phyloP scores from a whole-genome alignment of 2,888 invertebrate species.

The Bombylius major region DNA sequence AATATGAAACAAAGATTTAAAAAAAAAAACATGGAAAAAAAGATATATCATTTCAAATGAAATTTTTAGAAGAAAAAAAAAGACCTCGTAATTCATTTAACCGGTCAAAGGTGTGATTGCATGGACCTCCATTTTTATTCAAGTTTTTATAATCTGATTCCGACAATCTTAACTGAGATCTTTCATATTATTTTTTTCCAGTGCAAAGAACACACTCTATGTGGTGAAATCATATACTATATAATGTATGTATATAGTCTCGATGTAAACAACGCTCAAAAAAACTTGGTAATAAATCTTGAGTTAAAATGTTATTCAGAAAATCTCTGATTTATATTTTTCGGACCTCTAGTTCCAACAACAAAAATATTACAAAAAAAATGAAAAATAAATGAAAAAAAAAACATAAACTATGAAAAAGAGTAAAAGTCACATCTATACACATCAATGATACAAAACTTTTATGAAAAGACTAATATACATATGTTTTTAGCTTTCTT shows the following conservation, averaged over 20 bases:
- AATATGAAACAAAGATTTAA: no score
- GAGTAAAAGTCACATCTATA: background rate
- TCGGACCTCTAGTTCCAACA: conserved; percentile 1
- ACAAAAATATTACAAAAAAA: background rate
- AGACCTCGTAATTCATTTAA: conserved; percentile 14
- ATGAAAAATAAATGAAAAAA: background rate
- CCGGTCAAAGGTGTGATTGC: conserved; percentile 15
- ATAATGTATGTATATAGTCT: background rate
- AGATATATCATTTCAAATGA: background rate
- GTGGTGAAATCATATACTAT: background rate
- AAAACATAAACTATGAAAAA: background rate
- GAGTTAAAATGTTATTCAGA: conserved; percentile 18
- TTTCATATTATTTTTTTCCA: background rate
- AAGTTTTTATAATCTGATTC: conserved; percentile 7
- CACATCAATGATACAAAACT: background rate
- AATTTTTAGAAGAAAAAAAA: background rate
- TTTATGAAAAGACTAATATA: no score
- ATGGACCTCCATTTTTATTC: conserved; percentile 11
- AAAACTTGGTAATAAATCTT: conserved; percentile 18
- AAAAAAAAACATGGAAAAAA: background rate
- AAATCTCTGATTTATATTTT: conserved; percentile 19
- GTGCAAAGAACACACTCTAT: background rate
- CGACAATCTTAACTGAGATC: conserved; percentile 8
- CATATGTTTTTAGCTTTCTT: no score
- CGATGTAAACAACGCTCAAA: conserved; percentile 19